These are phyloP conservation scores for Sympetrum striolatum DNA, from an alignment of 2,888 invertebrate species.

Conservation along the genomic window DNA sequence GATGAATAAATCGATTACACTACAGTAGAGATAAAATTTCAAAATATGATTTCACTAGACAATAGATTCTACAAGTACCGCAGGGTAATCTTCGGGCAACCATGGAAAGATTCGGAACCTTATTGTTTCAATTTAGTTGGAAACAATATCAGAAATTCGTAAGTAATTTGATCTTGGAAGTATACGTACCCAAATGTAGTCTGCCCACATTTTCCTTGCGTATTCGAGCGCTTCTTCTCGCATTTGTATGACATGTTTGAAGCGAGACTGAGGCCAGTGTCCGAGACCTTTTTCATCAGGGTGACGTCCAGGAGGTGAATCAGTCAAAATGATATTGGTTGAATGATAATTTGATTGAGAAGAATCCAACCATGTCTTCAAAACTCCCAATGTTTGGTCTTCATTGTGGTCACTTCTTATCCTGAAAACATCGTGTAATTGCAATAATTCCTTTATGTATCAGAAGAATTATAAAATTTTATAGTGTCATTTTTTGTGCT, in stretches of 20 bases:
- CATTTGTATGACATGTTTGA: conserved; percentile 77
- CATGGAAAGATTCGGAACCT: too few species aligned
- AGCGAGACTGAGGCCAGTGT: conserved; percentile 80
- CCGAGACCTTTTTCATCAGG: conserved; percentile 69
- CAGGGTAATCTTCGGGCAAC: too few species aligned
- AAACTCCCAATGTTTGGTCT: conserved; percentile 76
- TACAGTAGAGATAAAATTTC: too few species aligned
- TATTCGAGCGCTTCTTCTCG: conserved; percentile 77
- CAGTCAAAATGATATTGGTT: conserved; percentile 67
- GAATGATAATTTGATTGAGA: conserved; percentile 74
- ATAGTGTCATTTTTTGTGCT: neutral
- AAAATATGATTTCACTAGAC: too few species aligned
- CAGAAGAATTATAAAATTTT: neutral
- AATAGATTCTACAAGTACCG: too few species aligned
- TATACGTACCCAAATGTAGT: conserved; percentile 81
- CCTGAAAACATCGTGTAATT: conserved; percentile 63
- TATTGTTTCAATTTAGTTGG: too few species aligned
- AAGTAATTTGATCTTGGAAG: neutral
- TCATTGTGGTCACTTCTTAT: conserved; percentile 86
- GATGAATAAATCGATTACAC: too few species aligned
- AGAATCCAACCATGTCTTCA: conserved; percentile 74
- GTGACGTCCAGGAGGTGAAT: conserved; percentile 58
- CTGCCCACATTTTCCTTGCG: conserved; percentile 83
- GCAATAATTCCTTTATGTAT: neutral
- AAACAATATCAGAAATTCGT: too few species aligned